Base-by-base conservation (phyloP, 2,797 vertebrate species). In the Momotus momota region DNA sequence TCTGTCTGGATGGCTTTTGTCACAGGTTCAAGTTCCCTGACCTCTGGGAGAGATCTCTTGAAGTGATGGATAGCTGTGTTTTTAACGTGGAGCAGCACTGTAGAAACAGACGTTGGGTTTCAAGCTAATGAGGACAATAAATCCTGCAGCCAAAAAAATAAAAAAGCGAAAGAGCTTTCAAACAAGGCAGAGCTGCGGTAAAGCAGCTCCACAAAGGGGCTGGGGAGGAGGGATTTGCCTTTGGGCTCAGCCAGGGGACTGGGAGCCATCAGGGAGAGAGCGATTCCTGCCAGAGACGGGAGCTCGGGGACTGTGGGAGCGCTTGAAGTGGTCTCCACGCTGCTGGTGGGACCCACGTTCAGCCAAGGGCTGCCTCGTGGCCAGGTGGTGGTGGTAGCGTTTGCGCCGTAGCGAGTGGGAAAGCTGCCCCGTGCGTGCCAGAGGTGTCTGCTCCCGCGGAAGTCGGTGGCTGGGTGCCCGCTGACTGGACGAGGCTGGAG, bases 31-130 rank as follows among this genome's bases (percentile, higher is more conserved):
- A 57, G 94, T 90, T 95, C 73, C 65, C 78, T 66, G 95, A 94
- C 93, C 96, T 52, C 85, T 69, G 94, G 95, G 95, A 12, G 73
- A 94, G 94, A 94, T 96, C 94, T 94, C 96, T 93, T 79, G 82
- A 70, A 64, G 91, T 94, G 96, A 97, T 96, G 95, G 95, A 96
- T 97, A 72, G 71, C 7, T 41, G 91, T 94, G 96, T 96, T 96
- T 95, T 72, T 41, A 88, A 75, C 80, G 12, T 29, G 43, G 91
- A 86, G 91, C 94, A 51, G 94, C 75, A 2, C 7, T 13, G 87
- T 27, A 81, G 93, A 23, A 94, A 66, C 95, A 96, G 93, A 60
- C n/a, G 5, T 1, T 83, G 92, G 61, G 38, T 48, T 72, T 91
- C 87, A 58, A 71, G 75, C 91, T 93, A 96, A 96, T 91, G 96